A percentile compares a stretch with the other conserved stretches of the same genome.
phyloP scores from a whole-genome alignment of 2,888 invertebrate species.

The Anthrax anthrax region DNA sequence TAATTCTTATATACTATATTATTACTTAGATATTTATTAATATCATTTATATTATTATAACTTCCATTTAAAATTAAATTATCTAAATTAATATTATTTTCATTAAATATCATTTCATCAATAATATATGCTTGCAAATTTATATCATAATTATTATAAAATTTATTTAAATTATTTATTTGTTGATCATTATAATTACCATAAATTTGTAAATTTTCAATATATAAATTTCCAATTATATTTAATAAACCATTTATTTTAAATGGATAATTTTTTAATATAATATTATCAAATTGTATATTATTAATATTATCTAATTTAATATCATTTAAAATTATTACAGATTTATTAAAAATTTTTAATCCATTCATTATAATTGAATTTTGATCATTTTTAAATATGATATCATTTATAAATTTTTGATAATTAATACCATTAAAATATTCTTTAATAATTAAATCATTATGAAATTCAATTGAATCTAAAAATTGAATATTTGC shows the following conservation, averaged over 20 bases:
- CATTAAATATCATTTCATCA: conserved; percentile 17
- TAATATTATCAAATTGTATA: conserved; percentile 27
- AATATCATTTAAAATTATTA: conserved; percentile 24
- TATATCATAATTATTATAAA: conserved; percentile 18
- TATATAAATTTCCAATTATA: conserved; percentile 21
- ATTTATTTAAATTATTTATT: conserved; percentile 10
- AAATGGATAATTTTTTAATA: conserved; percentile 23
- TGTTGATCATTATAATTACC: conserved; percentile 17
- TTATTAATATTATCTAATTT: conserved; percentile 30
- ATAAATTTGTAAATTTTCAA: conserved; percentile 14
- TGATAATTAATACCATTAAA: conserved; percentile 31
- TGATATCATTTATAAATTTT: conserved; percentile 29
- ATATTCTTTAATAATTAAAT: conserved; percentile 22
- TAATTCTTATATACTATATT: conserved; percentile 22
- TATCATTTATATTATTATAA: conserved; percentile 18
- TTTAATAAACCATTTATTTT: conserved; percentile 19
- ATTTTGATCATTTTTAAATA: conserved; percentile 26
- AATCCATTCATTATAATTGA: conserved; percentile 18
- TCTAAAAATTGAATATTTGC: conserved; percentile 22
- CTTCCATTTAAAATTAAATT: conserved; percentile 21
- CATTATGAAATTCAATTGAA: conserved; percentile 16
- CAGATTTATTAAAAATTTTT: conserved; percentile 25
- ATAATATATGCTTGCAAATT: conserved; percentile 19
- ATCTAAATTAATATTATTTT: conserved; percentile 11
- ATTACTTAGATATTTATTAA: conserved; percentile 20